Conservation (phyloP, 2,113 vertebrate species). For the Cyprinus carpio region DNA sequence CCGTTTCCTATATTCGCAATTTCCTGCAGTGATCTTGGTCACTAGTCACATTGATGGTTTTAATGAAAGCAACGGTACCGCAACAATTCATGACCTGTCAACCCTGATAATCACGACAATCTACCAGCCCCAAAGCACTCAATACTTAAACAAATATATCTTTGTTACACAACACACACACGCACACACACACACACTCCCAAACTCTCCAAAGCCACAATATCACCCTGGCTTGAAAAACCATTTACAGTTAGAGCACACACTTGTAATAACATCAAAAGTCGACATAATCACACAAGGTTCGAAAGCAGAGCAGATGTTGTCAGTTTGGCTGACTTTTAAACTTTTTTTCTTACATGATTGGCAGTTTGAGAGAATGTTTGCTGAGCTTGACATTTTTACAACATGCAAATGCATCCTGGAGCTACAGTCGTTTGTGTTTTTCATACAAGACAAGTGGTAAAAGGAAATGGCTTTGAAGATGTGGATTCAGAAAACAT, state of each 20-base stretch:
- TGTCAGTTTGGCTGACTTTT: conserved; percentile 10
- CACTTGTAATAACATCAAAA: conserved; percentile 41
- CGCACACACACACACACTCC: conserved; percentile 25
- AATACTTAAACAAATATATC: conserved; percentile 44
- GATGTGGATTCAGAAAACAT: not conserved
- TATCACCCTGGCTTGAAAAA: conserved; percentile 15
- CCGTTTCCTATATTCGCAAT: not conserved
- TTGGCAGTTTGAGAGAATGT: not conserved
- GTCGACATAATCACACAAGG: conserved; percentile 31
- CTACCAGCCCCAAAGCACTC: conserved; percentile 53
- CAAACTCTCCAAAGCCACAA: not conserved
- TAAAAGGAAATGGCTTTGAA: conserved; percentile 13
- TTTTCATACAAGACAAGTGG: not conserved
- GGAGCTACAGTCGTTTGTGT: not conserved
- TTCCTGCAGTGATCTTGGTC: conserved; percentile 39
- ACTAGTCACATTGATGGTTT: conserved; percentile 35
- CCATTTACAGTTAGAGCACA: conserved; percentile 32
- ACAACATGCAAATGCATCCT: conserved; percentile 14
- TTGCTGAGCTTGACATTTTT: conserved; percentile 9
- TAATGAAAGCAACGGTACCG: conserved; percentile 10
- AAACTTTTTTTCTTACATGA: not conserved
- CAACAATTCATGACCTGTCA: conserved; percentile 55
- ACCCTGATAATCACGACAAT: conserved; percentile 48
- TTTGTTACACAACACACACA: conserved; percentile 40
- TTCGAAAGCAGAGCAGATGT: conserved; percentile 20